phyloP scores from a whole-genome alignment of 2,888 invertebrate genomes.

The Callyntrura sp. region DNA sequence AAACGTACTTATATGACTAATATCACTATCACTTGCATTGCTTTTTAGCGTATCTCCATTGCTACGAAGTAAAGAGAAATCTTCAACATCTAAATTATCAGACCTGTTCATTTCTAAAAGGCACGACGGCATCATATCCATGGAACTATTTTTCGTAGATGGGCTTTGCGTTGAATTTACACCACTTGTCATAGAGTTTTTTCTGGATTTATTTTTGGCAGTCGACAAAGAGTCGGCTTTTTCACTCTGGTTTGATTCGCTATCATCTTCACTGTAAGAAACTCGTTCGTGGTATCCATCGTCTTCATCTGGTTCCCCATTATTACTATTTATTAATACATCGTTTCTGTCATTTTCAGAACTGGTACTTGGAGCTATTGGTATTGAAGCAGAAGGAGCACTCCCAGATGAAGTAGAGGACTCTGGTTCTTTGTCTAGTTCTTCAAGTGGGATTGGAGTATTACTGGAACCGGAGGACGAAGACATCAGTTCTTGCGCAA shows the following conservation, averaged over 20 bases:
- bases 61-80: background rate
- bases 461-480: no score
- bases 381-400: background rate
- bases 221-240: constrained; percentile 16
- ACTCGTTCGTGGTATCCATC: constrained; percentile 79
- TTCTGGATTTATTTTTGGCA: background rate
- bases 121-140: background rate
- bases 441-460: constrained; percentile 37
- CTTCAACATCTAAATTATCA: background rate
- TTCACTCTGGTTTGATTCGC: constrained; percentile 58
- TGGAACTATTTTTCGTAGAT: background rate
- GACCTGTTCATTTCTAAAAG: constrained; percentile 32
- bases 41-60: constrained; percentile 61
- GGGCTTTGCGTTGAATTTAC: background rate
- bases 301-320: constrained; percentile 66
- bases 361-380: constrained; percentile 10
- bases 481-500: background rate
- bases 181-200: background rate
- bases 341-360: constrained; percentile 49
- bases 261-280: constrained; percentile 79
- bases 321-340: constrained; percentile 12
- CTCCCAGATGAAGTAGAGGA: background rate
- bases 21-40: constrained; percentile 76
- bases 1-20: constrained; percentile 62
- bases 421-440: constrained; percentile 20